phyloP scores from a whole-genome alignment of 2,888 invertebrate genomes.

The Callinectes sapidus region DNA sequence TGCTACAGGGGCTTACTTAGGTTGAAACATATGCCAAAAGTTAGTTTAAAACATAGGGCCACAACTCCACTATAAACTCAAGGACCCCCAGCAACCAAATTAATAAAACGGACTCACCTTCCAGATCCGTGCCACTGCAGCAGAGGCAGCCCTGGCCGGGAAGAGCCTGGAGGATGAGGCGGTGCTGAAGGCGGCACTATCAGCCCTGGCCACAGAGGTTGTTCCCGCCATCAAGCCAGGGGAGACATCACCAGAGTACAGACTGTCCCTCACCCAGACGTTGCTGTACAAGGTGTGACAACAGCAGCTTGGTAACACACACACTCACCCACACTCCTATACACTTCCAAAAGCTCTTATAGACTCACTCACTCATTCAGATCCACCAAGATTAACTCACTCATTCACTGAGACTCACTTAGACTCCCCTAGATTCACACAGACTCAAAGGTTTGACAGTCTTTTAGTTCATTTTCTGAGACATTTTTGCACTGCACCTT shows the following conservation, averaged over 20 bases:
- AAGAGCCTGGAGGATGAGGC: slow-evolving; percentile 73
- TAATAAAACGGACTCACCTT: neutral
- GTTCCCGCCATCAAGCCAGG: slow-evolving; percentile 46
- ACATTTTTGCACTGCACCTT: neutral
- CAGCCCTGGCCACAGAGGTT: slow-evolving; percentile 59
- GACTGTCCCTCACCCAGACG: slow-evolving; percentile 54
- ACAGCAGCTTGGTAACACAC: neutral
- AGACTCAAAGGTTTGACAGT: neutral
- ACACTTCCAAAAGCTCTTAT: neutral
- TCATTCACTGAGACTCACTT: too few relatives aligned
- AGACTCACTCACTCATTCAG: neutral
- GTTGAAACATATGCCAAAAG: too few relatives aligned
- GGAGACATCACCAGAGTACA: slow-evolving; percentile 61
- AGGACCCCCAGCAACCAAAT: neutral
- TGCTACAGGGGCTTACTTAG: too few relatives aligned
- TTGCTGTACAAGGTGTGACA: slow-evolving; percentile 68
- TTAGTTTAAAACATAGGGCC: too few relatives aligned
- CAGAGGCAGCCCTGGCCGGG: slow-evolving; percentile 70
- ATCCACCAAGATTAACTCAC: too few relatives aligned
- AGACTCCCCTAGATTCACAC: too few relatives aligned
- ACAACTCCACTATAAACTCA: too few relatives aligned
- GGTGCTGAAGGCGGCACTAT: slow-evolving; percentile 60
- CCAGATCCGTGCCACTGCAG: slow-evolving; percentile 68
- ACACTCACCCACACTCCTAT: neutral
- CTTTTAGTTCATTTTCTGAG: neutral